Conservation (phyloP, 1,140 invertebrate species). For the Trissolcus basalis region DNA sequence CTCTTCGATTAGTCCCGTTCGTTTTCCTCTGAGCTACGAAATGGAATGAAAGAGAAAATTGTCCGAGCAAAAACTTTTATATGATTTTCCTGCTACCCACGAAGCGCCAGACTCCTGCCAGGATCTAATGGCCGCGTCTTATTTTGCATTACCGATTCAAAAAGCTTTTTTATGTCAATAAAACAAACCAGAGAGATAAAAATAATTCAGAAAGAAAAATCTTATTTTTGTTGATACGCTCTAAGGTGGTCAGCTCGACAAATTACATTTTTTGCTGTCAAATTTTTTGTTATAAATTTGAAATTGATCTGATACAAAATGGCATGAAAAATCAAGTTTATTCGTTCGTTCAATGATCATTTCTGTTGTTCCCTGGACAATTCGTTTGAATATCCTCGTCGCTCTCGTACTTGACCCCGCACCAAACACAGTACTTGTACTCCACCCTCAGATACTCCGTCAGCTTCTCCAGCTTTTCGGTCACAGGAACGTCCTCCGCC, state of each 20-base stretch:
- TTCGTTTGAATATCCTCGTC: conserved; percentile 79
- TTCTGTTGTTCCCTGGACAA: conserved; percentile 82
- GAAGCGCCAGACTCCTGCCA: conserved; percentile 64
- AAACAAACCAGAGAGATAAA: too few relatives aligned
- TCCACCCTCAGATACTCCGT: conserved; percentile 81
- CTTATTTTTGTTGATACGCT: too few relatives aligned
- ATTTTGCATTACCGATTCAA: conserved; percentile 67
- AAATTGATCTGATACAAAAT: too few relatives aligned
- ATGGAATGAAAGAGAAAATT: conserved; percentile 63
- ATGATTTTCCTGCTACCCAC: conserved; percentile 61
- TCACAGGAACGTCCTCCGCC: conserved; percentile 48
- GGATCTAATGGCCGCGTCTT: conserved; percentile 65
- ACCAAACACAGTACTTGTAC: conserved; percentile 89
- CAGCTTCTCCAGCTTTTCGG: conserved; percentile 80
- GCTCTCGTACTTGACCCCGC: conserved; percentile 81
- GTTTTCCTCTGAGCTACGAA: conserved; percentile 30
- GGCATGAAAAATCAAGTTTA: neutral
- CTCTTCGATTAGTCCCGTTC: too few relatives aligned
- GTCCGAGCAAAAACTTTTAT: conserved; percentile 66
- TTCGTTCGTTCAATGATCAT: conserved; percentile 78
- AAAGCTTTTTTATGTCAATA: conserved; percentile 67
- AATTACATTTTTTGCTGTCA: too few relatives aligned
- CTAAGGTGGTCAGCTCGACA: too few relatives aligned
- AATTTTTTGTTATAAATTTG: too few relatives aligned
- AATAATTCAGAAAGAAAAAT: too few relatives aligned